phyloP scores from a whole-genome alignment of 2,797 vertebrate genomes.

The Chanos chanos region DNA sequence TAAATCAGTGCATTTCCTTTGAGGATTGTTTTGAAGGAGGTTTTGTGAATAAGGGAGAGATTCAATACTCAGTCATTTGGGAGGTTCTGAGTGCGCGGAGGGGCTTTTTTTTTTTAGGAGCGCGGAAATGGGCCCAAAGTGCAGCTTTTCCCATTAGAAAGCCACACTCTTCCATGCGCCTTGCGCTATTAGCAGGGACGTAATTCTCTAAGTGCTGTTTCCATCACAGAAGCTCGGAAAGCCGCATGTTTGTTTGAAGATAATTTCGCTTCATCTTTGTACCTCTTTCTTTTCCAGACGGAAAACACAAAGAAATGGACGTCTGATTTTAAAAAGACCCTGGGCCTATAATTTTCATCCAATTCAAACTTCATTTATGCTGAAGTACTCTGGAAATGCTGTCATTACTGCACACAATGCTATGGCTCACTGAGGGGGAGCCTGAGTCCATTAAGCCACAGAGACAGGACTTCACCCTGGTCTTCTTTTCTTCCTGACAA shows the following conservation, averaged over 20 bases:
- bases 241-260: slow-evolving; percentile 61
- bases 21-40: slow-evolving; percentile 12
- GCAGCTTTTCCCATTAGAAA: slow-evolving; percentile 50
- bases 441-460: slow-evolving; percentile 54
- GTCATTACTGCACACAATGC: slow-evolving; percentile 46
- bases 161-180: slow-evolving; percentile 24
- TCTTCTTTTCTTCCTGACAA: slow-evolving; percentile 12
- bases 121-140: slow-evolving; percentile 51
- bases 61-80: slow-evolving; percentile 36
- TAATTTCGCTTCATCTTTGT: slow-evolving; percentile 46
- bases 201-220: slow-evolving; percentile 59
- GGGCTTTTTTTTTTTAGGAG: slow-evolving; percentile 34
- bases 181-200: slow-evolving; percentile 63
- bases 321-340: slow-evolving; percentile 56
- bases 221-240: slow-evolving; percentile 46
- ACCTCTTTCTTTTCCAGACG: slow-evolving; percentile 44
- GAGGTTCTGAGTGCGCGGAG: slow-evolving; percentile 28
- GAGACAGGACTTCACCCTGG: slow-evolving; percentile 9
- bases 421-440: slow-evolving; percentile 46
- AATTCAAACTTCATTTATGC: slow-evolving; percentile 63
- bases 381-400: slow-evolving; percentile 55
- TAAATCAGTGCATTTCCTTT: slow-evolving; percentile 10
- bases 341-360: slow-evolving; percentile 65
- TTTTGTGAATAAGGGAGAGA: slow-evolving; percentile 8
- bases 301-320: slow-evolving; percentile 42